Evolutionary conservation across 1,140 invertebrate genomes (phyloP).

Genomic region (Heliothis subflexa): DNA sequence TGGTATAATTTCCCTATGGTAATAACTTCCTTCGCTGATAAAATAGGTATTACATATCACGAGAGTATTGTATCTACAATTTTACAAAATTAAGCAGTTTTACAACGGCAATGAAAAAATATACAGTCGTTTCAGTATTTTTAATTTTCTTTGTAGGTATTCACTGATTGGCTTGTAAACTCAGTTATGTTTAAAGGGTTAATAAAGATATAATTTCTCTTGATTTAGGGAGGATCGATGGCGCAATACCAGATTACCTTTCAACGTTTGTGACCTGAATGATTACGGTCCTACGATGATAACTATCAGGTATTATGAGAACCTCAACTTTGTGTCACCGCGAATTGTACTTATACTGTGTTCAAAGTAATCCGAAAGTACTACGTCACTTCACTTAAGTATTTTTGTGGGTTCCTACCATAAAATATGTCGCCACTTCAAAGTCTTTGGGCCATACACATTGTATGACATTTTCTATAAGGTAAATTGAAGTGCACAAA

Average conservation of each 20-base stretch:
- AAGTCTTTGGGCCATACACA: no score
- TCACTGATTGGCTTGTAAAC: neutral
- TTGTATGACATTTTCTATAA: neutral
- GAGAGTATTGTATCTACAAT: no score
- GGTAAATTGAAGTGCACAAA: neutral
- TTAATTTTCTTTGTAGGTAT: constrained; percentile 8
- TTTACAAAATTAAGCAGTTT: neutral
- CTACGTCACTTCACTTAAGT: neutral
- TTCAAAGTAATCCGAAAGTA: constrained; percentile 18
- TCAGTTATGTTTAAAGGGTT: no score
- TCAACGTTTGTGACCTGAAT: constrained; percentile 69
- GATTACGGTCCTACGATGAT: constrained; percentile 43
- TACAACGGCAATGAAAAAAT: constrained; percentile 2
- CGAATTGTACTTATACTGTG: constrained; percentile 52
- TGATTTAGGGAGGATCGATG: constrained; percentile 78
- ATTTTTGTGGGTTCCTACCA: neutral
- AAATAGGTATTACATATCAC: neutral
- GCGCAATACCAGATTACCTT: constrained; percentile 76
- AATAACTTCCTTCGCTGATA: neutral
- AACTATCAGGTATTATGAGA: constrained; percentile 62
- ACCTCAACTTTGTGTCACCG: constrained; percentile 53
- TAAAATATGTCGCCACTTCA: no score
- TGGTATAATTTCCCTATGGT: neutral
- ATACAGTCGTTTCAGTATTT: neutral
- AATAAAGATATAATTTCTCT: constrained; percentile 53